Evolutionary conservation across 2,888 invertebrate genomes (phyloP).

Genomic region (Lasioglossum malachurum): DNA sequence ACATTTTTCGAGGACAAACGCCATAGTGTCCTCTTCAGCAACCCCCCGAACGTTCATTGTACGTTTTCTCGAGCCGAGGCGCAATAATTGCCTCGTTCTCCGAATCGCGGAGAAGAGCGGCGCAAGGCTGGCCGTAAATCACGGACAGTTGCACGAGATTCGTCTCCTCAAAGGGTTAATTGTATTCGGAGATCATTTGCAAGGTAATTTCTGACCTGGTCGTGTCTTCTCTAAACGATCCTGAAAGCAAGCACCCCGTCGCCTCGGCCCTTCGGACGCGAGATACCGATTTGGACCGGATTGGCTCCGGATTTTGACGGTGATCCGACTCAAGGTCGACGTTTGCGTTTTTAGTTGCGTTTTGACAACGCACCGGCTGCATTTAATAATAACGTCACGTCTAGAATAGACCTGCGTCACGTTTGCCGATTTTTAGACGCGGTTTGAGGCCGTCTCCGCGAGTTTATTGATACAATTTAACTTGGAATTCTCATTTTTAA

Average conservation of each 20-base stretch:
- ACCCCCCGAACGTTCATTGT: constrained; percentile 15
- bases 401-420: neutral
- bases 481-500: neutral
- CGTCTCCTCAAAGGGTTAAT: constrained; percentile 53
- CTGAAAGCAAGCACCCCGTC: constrained; percentile 38
- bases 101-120: constrained; percentile 31
- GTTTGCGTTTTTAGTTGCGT: neutral
- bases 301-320: neutral
- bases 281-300: neutral
- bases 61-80: neutral
- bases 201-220: constrained; percentile 49
- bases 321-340: constrained; percentile 7
- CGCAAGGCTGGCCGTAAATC: constrained; percentile 50
- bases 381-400: constrained; percentile 11
- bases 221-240: constrained; percentile 51
- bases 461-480: neutral
- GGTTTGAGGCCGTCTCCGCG: neutral
- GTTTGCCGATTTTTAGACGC: neutral
- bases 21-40: neutral
- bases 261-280: neutral
- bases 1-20: constrained; percentile 4
- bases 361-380: neutral
- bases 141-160: constrained; percentile 42
- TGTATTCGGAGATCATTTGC: constrained; percentile 52
- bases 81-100: constrained; percentile 47